A percentile compares a stretch with the other conserved stretches of the same genome.
phyloP scores from a whole-genome alignment of 2,888 invertebrate genomes.

The Folsomia manolachei region DNA sequence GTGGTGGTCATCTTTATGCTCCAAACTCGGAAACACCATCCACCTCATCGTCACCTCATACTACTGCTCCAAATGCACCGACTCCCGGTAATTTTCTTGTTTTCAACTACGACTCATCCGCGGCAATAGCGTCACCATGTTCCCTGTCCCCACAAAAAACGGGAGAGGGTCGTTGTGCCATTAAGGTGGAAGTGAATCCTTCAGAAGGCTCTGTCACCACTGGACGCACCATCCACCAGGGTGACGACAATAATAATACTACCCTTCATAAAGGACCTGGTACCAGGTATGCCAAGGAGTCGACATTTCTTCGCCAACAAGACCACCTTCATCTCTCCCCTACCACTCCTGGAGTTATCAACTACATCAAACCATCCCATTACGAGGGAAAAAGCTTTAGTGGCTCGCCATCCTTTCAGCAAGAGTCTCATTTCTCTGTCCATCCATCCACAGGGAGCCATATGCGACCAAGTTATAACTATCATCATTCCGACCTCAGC shows the following conservation, averaged over 20 bases:
- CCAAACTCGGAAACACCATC: neutral
- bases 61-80: neutral
- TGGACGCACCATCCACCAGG: neutral
- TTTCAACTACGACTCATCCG: neutral
- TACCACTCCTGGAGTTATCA: neutral
- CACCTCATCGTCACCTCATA: conserved; percentile 20
- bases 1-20: conserved; percentile 11
- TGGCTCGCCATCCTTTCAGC: neutral
- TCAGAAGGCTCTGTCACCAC: neutral
- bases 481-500: neutral
- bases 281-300: neutral
- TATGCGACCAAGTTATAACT: conserved; percentile 8
- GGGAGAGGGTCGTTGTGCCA: conserved; percentile 5
- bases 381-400: neutral
- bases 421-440: neutral
- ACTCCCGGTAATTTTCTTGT: neutral
- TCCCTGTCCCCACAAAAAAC: neutral
- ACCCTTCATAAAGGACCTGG: neutral
- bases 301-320: too few species aligned
- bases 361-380: neutral
- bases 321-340: neutral
- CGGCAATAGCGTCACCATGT: neutral
- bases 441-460: neutral
- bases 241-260: conserved; percentile 22
- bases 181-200: conserved; percentile 9